These are phyloP conservation scores for Rhodophaea formosa DNA, from an alignment of 2,888 invertebrate species.

Conservation along the genomic window DNA sequence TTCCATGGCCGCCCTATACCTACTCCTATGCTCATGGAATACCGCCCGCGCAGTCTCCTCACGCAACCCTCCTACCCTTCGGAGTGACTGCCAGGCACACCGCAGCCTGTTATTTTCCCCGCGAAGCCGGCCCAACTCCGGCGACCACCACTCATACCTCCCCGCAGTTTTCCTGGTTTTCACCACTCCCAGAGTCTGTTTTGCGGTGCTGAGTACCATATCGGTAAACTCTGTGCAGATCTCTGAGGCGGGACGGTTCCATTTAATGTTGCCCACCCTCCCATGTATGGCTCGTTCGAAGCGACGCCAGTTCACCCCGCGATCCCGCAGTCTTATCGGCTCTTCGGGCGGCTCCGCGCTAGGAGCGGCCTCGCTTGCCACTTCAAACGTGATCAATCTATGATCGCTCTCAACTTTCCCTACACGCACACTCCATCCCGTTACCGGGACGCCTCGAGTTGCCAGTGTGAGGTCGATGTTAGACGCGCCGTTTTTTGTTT, in stretches of 20 bases:
- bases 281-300: constrained; percentile 13
- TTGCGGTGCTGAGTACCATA: not conserved
- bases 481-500: constrained; percentile 24
- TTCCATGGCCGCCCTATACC: not conserved
- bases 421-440: constrained; percentile 22
- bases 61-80: constrained; percentile 5
- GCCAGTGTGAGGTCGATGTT: constrained; percentile 34
- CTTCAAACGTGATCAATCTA: not conserved
- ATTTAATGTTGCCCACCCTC: not conserved
- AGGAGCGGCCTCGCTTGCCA: constrained; percentile 4
- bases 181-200: not conserved
- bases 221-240: not conserved
- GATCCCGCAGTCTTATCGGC: constrained; percentile 7
- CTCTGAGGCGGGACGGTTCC: not conserved
- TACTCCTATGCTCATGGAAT: not conserved
- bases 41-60: constrained; percentile 17
- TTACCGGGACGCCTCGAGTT: not conserved
- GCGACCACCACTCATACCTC: not conserved
- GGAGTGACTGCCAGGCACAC: constrained; percentile 19
- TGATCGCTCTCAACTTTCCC: not conserved
- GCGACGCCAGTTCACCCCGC: constrained; percentile 19
- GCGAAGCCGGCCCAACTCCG: not conserved
- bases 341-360: not conserved
- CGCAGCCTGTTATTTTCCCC: not conserved
- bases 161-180: not conserved